phyloP scores from a whole-genome alignment of 1,140 invertebrate species.

The Leguminivora glycinivorella region DNA sequence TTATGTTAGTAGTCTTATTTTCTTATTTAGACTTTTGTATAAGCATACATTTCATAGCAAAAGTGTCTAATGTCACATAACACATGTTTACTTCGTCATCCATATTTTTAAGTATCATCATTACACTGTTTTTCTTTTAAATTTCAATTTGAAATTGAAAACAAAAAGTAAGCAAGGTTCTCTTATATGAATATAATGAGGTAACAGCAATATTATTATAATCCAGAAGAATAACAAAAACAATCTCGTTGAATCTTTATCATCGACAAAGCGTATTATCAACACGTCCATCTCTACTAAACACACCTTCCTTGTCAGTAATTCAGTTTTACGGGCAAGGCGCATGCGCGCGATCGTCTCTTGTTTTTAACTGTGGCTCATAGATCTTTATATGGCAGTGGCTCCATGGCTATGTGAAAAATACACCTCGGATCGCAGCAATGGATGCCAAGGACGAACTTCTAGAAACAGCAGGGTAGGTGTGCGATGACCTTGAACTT shows the following conservation, averaged over 20 bases:
- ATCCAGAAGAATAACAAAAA: slow-evolving; percentile 34
- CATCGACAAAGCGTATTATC: slow-evolving; percentile 16
- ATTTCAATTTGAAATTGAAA: too few relatives aligned
- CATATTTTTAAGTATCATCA: too few relatives aligned
- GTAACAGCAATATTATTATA: background rate
- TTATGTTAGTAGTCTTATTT: too few relatives aligned
- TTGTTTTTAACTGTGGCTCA: slow-evolving; percentile 40
- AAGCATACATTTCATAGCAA: too few relatives aligned
- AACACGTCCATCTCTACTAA: slow-evolving; percentile 48
- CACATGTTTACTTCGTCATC: too few relatives aligned
- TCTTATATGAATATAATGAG: too few relatives aligned
- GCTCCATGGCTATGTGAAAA: slow-evolving; percentile 64
- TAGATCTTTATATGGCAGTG: slow-evolving; percentile 72
- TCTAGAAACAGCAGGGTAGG: slow-evolving; percentile 63
- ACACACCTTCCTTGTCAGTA: slow-evolving; percentile 52
- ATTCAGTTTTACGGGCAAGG: slow-evolving; percentile 63
- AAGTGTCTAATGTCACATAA: too few relatives aligned
- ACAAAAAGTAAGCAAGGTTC: too few relatives aligned
- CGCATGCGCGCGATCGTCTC: slow-evolving; percentile 69
- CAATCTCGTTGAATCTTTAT: slow-evolving; percentile 21
- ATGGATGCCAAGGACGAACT: slow-evolving; percentile 48
- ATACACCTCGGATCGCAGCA: slow-evolving; percentile 57
- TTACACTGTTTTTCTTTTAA: too few relatives aligned
- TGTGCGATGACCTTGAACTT: slow-evolving; percentile 2
- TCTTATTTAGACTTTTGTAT: too few relatives aligned